These are phyloP conservation scores for Zaprionus nigranus DNA, from an alignment of 1,140 invertebrate species.

Conservation along the genomic window DNA sequence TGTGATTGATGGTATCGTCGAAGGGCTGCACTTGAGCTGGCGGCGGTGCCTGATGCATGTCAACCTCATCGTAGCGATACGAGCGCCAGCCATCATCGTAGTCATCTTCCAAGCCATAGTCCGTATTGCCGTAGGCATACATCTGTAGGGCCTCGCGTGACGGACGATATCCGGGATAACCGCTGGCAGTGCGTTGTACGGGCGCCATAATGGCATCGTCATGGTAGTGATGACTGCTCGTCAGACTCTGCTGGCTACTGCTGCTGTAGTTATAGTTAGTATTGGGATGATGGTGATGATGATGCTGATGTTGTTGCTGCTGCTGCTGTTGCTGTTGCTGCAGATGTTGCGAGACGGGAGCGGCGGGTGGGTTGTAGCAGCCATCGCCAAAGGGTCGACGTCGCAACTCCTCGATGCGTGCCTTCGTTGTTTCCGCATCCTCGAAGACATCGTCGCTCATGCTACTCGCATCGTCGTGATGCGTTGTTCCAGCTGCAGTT, in stretches of 20 bases:
- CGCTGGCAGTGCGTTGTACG: conserved; percentile 87
- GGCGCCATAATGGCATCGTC: conserved; percentile 75
- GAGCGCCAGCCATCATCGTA: conserved; percentile 82
- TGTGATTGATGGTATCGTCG: conserved; percentile 82
- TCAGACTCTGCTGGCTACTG: conserved; percentile 70
- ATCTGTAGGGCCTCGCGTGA: conserved; percentile 88
- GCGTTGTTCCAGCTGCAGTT: conserved; percentile 21
- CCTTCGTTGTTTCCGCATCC: conserved; percentile 83
- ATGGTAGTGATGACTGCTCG: conserved; percentile 78
- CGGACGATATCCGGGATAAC: conserved; percentile 91
- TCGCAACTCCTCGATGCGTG: conserved; percentile 74
- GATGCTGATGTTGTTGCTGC: conserved; percentile 48
- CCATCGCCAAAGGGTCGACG: conserved; percentile 75
- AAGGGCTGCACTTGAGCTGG: conserved; percentile 64
- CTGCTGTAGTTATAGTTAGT: conserved; percentile 52
- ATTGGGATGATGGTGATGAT: conserved; percentile 54
- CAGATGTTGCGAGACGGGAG: conserved; percentile 54
- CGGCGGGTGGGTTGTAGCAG: conserved; percentile 73
- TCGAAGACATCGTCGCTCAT: conserved; percentile 94
- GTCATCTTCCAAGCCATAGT: conserved; percentile 65
- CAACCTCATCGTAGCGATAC: conserved; percentile 82
- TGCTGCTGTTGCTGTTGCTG: conserved; percentile 42
- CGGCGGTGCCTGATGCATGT: conserved; percentile 64
- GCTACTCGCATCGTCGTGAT: conserved; percentile 86
- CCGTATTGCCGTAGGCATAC: conserved; percentile 76